Conservation (phyloP, 1,140 invertebrate genomes). For the Gonatopus flavifemur region DNA sequence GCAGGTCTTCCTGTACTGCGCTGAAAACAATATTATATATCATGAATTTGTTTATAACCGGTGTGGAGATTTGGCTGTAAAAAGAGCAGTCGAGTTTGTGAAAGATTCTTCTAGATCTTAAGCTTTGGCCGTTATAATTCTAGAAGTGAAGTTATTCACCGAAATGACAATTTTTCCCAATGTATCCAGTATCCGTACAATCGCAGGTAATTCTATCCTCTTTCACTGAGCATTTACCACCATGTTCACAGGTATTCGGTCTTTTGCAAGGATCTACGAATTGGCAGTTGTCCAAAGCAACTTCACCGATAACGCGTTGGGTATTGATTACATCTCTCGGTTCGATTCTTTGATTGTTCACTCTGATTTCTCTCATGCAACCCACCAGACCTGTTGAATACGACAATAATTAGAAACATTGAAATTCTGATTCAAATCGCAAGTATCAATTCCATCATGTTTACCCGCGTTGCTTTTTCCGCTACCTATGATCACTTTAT, state of each 20-base stretch:
- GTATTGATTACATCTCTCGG: slow-evolving; percentile 80
- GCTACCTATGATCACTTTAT: slow-evolving; percentile 73
- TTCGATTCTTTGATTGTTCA: slow-evolving; percentile 66
- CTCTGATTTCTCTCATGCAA: slow-evolving; percentile 84
- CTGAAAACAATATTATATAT: slow-evolving; percentile 47
- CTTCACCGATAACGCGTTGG: slow-evolving; percentile 78
- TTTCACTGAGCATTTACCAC: slow-evolving; percentile 84
- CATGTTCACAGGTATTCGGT: slow-evolving; percentile 89
- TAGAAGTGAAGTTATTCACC: slow-evolving; percentile 62
- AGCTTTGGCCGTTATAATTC: too few species aligned
- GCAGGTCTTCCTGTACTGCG: slow-evolving; percentile 85
- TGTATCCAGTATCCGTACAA: slow-evolving; percentile 83
- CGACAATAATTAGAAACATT: too few species aligned
- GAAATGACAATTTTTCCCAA: slow-evolving; percentile 92
- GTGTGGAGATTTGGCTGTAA: not conserved
- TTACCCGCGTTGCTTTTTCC: slow-evolving; percentile 63
- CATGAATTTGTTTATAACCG: slow-evolving; percentile 2
- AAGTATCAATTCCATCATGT: not conserved
- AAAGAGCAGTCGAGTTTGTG: too few species aligned
- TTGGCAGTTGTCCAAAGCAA: slow-evolving; percentile 87
- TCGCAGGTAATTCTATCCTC: slow-evolving; percentile 86
- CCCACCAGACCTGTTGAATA: slow-evolving; percentile 82
- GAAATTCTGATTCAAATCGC: not conserved
- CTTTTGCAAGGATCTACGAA: slow-evolving; percentile 86
- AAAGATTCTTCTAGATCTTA: too few species aligned